Evolutionary conservation across 2,797 vertebrate genomes (phyloP), one percentile per base, ranked within the genome.

Genomic region (Anguilla obscura): DNA sequence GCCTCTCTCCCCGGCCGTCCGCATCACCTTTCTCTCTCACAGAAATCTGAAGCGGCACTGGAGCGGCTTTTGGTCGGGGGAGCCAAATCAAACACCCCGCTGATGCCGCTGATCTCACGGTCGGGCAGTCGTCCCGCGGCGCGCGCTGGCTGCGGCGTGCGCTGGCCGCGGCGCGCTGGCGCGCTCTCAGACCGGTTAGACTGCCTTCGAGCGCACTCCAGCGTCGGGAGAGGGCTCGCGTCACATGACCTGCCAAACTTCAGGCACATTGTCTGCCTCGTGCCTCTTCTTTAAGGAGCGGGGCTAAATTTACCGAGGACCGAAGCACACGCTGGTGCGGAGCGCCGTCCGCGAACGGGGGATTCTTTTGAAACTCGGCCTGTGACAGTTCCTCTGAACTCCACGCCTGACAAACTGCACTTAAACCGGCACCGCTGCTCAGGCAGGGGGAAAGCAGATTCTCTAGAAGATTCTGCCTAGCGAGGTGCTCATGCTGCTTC

Each of bases 241-340:
- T 45, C 40, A 48, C 76, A 24, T 9, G 45, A 50, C 76, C 18
- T 1, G 76, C 18, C 18, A n/a, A 50, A 9, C 74, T 40, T 40
- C 33, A 36, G 74, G 74, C 74, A 16, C 33, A 33, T 1, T 8
- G 9, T 36, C 74, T 76, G 40, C 24, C 36, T 80, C 40, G 76
- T 24, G 40, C 36, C 24, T 80, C 21, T n/a, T 8, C 60, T 79
- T 74, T 82, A 56, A 86, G 82, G 74, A 33, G 33, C 1, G 33
- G 71, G 66, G 66, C 89, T 88, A 87, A 86, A 88, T 85, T 86
- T 45, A 87, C 24, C 24, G 33, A 21, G 87, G 33, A 85, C 54
- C 27, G 21, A 80, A 82, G 54, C 14, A 1, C 40, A 12, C 6
- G 36, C 76, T 45, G 0, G 76, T 1, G 76, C 1, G 40, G 7